Evolutionary conservation across 2,888 invertebrate species (phyloP), one percentile per base, ranked within the genome.

Genomic region (Morpho deidamia): DNA sequence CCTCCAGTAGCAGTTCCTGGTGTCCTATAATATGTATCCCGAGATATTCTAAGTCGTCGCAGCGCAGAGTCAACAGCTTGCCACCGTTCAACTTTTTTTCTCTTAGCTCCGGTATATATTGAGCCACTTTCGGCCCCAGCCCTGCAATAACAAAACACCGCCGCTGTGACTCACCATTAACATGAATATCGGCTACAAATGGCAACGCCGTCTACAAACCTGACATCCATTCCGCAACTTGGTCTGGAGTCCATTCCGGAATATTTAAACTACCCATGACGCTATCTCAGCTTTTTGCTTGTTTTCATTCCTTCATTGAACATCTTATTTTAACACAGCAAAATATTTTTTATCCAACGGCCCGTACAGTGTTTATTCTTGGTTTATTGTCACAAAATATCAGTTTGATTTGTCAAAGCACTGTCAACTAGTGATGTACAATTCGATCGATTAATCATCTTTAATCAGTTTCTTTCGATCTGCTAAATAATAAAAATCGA

Each of bases 1-100:
- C 97, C 81, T 98, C 97, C 44, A 99, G 90, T 60, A 99, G 93
- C 51, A 97, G 92, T 78, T 98, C 98, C 80, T 98, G 97, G 78
- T 98, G 98, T 8, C 98, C 98, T 60, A 99, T 93, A 74, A 95
- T 94, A 58, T 91, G 90, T 72, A 99, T 94, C 14, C 97, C 96
- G 51, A 98, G 91, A 75, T 95, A 93, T 73, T 96, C 95, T 61
- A 99, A 91, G 83, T 97, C 97, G 76, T 97, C 96, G 47, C 96
- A 94, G 56, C 96, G 93, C 69, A 98, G 91, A 76, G 94, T 94
- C 64, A 98, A 90, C 73, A 99, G 90, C 70, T 95, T 94, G 66
- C 94, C 91, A 7, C 97, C 99, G 72, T 94, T 94, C 41, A 98
- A 93, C 59, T 93, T 93, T 72, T 96, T 94, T 75, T 95, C 94